phyloP scores from a whole-genome alignment of 1,140 invertebrate genomes.

The Ceratoteleas bidentatus region DNA sequence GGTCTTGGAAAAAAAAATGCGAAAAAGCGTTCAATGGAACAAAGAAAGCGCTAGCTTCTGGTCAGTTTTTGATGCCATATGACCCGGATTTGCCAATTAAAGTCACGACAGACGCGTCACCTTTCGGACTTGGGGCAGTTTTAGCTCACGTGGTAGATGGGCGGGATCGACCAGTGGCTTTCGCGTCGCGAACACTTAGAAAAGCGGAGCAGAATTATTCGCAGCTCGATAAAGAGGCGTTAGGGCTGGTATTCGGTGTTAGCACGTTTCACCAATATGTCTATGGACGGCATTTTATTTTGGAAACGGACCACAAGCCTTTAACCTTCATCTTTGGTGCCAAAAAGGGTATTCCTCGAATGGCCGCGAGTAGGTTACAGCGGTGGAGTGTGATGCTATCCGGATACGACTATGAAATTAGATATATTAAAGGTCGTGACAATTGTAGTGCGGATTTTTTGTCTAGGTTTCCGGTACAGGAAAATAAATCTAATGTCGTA shows the following conservation, averaged over 20 bases:
- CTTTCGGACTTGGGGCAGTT: not conserved
- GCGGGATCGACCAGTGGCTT: not conserved
- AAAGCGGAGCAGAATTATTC: constrained; percentile 2
- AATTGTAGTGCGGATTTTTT: constrained; percentile 1
- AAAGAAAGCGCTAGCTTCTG: not conserved
- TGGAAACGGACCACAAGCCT: constrained; percentile 6
- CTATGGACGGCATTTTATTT: too few relatives aligned
- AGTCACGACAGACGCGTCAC: constrained; percentile 7
- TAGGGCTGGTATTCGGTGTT: not conserved
- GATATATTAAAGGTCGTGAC: constrained; percentile 1
- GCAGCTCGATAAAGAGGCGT: constrained; percentile 7
- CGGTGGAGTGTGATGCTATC: constrained; percentile 4
- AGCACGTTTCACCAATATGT: constrained; percentile 2
- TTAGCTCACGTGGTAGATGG: not conserved
- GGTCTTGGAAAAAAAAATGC: too few relatives aligned
- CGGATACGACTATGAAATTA: constrained; percentile 2
- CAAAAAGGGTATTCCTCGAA: constrained; percentile 1
- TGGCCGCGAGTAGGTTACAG: constrained; percentile 3
- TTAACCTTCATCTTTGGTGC: constrained; percentile 1
- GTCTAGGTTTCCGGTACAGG: not conserved
- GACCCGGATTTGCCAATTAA: constrained; percentile 4
- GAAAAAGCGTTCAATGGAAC: not conserved
- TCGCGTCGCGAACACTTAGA: constrained; percentile 2
- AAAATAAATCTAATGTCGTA: not conserved
- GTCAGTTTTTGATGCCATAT: constrained; percentile 10